Evolutionary conservation across 2,113 vertebrate genomes (phyloP), one percentile per base, ranked within the genome.

Genomic region (Boleophthalmus pectinirostris): DNA sequence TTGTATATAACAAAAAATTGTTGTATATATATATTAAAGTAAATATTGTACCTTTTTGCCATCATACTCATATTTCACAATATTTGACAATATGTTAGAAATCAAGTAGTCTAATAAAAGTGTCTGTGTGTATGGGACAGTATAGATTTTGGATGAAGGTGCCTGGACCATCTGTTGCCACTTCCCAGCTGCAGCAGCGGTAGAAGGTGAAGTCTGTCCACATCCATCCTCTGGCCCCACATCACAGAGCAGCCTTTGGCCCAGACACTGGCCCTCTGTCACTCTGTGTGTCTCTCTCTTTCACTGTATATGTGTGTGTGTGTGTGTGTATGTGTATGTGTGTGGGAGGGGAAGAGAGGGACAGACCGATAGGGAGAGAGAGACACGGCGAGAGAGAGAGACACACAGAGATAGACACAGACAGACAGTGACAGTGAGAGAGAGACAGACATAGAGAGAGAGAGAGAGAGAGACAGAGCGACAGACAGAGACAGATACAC

Each of bases 121-220:
- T 18, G 11, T 58, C 25, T 61, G 58, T 23, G 33, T 23, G 66
- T 60, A 68, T 4, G 21, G 13, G 24, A 24, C 47, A 45, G 61
- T 45, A 29, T 54, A 45, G 66, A 53, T 63, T 60, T 69, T 29
- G 49, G 12, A 24, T 67, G 51, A 61, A 90, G 86, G 78, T 78
- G 83, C 86, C 69, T 73, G 68, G 69, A 84, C 91, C 92, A 92
- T 91, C 89, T 93, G 91, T 74, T 86, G 79, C 83, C 78, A 74
- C 56, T 82, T 85, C 73, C 71, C 68, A 82, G 75, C 73, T 63
- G 79, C 56, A 58, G 79, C 70, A 66, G 82, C 77, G 90, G 89
- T 88, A 88, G 91, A 93, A 92, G 91, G 91, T 93, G 84, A 93
- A 85, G 87, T 93, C 90, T 91, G 87, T 90, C 85, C 82, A 82